phyloP scores from a whole-genome alignment of 2,797 vertebrate genomes.

The Rousettus madagascariensis region DNA sequence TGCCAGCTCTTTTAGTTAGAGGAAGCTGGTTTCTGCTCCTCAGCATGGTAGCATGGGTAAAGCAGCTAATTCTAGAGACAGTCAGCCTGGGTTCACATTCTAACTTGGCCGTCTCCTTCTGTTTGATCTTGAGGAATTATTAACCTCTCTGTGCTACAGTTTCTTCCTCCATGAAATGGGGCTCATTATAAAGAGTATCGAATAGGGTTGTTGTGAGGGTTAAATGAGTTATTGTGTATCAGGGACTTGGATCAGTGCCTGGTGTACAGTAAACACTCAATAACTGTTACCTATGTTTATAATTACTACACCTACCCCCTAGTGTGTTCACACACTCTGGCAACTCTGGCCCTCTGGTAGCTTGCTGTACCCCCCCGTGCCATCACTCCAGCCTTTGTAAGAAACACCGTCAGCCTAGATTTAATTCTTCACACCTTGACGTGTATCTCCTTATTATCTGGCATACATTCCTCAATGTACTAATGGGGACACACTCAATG shows the following conservation, averaged over 20 bases:
- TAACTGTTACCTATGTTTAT: neutral
- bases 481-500: neutral
- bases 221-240: neutral
- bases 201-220: neutral
- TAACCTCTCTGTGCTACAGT: neutral
- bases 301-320: no score
- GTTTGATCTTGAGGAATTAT: neutral
- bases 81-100: neutral
- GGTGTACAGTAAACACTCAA: neutral
- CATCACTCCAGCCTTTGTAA: neutral
- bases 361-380: neutral
- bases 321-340: neutral
- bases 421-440: neutral
- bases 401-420: neutral
- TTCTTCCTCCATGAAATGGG: neutral
- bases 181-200: neutral
- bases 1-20: neutral
- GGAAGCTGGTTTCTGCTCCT: neutral
- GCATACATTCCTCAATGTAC: neutral
- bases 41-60: neutral
- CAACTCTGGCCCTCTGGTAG: neutral
- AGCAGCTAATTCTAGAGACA: neutral
- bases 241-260: neutral
- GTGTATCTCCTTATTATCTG: neutral
- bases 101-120: neutral